These are phyloP conservation scores for Lytechinus variegatus DNA, from an alignment of 35 echinoderm and acorn worm genomes.

Conservation along the genomic window DNA sequence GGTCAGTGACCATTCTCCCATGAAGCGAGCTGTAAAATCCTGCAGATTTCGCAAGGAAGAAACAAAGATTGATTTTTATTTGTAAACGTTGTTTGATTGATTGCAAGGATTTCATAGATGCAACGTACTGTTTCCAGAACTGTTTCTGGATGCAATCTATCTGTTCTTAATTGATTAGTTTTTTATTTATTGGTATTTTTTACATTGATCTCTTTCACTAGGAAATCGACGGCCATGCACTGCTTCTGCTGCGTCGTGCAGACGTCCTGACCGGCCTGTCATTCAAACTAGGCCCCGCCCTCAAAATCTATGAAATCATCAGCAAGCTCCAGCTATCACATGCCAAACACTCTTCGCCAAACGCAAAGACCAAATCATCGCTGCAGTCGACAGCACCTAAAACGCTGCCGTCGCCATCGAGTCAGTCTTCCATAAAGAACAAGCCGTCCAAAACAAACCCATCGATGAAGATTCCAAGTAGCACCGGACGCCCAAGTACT, in stretches of 20 bases:
- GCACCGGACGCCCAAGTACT: neutral
- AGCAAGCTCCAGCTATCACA: constrained; percentile 70
- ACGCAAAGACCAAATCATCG: neutral
- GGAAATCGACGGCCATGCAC: constrained; percentile 98
- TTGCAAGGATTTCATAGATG: too few relatives aligned
- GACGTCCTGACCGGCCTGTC: constrained; percentile 94
- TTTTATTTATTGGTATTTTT: neutral
- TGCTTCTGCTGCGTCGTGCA: constrained; percentile 78
- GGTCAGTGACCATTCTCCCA: too few relatives aligned
- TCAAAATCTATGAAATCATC: constrained; percentile 93
- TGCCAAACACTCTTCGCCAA: neutral
- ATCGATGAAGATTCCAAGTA: neutral
- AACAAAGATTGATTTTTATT: too few relatives aligned
- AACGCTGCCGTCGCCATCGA: neutral
- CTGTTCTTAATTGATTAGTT: too few relatives aligned
- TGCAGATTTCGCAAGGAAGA: too few relatives aligned
- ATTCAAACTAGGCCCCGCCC: constrained; percentile 92
- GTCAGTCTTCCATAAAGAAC: neutral
- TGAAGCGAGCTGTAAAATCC: too few relatives aligned
- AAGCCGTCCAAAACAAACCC: neutral
- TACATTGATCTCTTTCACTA: constrained; percentile 40
- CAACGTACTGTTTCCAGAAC: too few relatives aligned
- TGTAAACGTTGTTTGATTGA: too few relatives aligned
- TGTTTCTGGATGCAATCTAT: too few relatives aligned
- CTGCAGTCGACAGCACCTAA: neutral